Evolutionary conservation across 2,797 vertebrate genomes (phyloP).

Genomic region (Lithobates pipiens): DNA sequence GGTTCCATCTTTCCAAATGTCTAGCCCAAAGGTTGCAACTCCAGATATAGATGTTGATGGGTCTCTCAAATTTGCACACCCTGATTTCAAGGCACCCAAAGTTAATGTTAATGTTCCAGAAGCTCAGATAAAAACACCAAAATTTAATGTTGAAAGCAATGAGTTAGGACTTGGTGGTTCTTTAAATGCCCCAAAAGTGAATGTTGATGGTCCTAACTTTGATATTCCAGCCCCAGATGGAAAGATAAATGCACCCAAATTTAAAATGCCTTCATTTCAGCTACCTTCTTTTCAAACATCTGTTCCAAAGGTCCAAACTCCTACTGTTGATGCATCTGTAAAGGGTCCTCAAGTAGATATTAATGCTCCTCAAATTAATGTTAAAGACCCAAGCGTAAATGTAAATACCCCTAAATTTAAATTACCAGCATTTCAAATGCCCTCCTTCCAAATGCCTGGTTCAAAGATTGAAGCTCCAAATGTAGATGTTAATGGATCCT

Average conservation of each 20-base stretch:
- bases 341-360: constrained; percentile 15
- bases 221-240: constrained; percentile 26
- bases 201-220: constrained; percentile 14
- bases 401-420: constrained; percentile 36
- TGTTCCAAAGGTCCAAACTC: neutral
- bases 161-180: neutral
- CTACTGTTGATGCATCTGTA: constrained; percentile 1
- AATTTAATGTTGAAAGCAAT: neutral
- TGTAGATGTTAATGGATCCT: constrained; percentile 1
- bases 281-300: constrained; percentile 13
- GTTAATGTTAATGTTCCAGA: constrained; percentile 28
- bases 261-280: constrained; percentile 26
- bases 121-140: constrained; percentile 15
- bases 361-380: constrained; percentile 21
- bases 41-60: constrained; percentile 28
- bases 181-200: constrained; percentile 4
- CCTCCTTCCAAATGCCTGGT: constrained; percentile 15
- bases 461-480: constrained; percentile 32
- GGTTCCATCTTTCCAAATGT: constrained; percentile 1
- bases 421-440: constrained; percentile 13
- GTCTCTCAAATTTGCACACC: constrained; percentile 2
- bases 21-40: constrained; percentile 14
- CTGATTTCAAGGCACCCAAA: constrained; percentile 30
- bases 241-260: constrained; percentile 10
- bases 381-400: constrained; percentile 28